Base-by-base conservation (phyloP, 2,113 vertebrate species). In the Chionodraco myersi region DNA sequence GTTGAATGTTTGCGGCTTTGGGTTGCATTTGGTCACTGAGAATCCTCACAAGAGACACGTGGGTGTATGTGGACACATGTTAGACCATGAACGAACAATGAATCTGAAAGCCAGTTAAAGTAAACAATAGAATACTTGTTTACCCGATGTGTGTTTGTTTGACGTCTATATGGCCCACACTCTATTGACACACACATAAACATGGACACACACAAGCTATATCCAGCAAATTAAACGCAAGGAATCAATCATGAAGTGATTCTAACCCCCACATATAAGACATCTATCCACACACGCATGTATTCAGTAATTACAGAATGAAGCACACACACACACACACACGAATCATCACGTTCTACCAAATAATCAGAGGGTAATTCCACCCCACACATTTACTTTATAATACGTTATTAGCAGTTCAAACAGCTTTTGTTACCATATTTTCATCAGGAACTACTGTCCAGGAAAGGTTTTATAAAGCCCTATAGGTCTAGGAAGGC, bases 401-500 rank as follows among this genome's bases (percentile, higher is more conserved):
- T 53, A 44, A 44, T 13, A n/a, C 34, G 21, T n/a, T 41, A 41
- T 54, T 72, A 73, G 56, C 14, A 45, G 61, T 6, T n/a, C 59
- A 70, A 52, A 49, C 57, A 68, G 0, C 67, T 68, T 60, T 77
- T 88, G 68, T 73, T n/a, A 36, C 16, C 5, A 21, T 69, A 21
- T 80, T 68, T 73, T 41, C 57, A 75, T 75, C 41, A 61, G 49
- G n/a, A 47, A 1, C 49, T 11, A 57, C 67, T 64, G 75, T 65
- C 36, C 2, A 52, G 61, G 21, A 80, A 53, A 70, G 66, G 61
- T 67, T n/a, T 74, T 82, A 60, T 16, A 34, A 51, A 77, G 75
- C 82, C 84, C 84, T n/a, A n/a, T 86, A 34, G 21, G 64, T 83
- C 65, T 78, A 68, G 57, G 34, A 77, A 47, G 65, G 64, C 75